phyloP scores from a whole-genome alignment of 2,888 invertebrate genomes.

The Nemoura dubitans region DNA sequence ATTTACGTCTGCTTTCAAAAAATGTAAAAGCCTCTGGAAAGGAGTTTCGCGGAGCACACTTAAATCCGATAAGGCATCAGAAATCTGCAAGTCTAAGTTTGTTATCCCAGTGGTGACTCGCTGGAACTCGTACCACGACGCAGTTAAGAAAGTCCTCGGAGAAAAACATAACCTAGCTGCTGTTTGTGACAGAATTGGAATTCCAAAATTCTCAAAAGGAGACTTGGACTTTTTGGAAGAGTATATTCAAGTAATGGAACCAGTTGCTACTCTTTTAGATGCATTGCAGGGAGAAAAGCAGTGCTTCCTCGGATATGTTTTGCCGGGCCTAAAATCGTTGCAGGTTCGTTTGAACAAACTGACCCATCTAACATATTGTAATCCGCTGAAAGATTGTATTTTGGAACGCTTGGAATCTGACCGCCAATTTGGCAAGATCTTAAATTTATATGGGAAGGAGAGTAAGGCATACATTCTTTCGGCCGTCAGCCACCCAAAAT shows the following conservation, averaged over 20 bases:
- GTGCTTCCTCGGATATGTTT: slow-evolving; percentile 44
- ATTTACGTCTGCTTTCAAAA: no score
- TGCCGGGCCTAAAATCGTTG: slow-evolving; percentile 42
- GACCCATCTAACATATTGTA: slow-evolving; percentile 42
- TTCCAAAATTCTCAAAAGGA: slow-evolving; percentile 42
- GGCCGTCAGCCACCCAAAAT: slow-evolving; percentile 45
- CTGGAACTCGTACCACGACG: slow-evolving; percentile 46
- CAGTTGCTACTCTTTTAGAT: slow-evolving; percentile 44
- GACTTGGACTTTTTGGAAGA: slow-evolving; percentile 46
- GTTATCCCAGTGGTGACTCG: slow-evolving; percentile 44
- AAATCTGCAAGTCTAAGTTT: slow-evolving; percentile 40
- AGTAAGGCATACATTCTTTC: slow-evolving; percentile 46
- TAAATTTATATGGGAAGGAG: slow-evolving; percentile 35
- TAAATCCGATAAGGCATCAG: slow-evolving; percentile 41
- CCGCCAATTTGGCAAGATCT: slow-evolving; percentile 22
- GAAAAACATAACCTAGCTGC: slow-evolving; percentile 44
- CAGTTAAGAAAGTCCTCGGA: not conserved
- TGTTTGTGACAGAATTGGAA: slow-evolving; percentile 46
- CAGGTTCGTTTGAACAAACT: slow-evolving; percentile 37
- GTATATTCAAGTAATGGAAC: slow-evolving; percentile 43
- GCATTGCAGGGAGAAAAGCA: slow-evolving; percentile 47
- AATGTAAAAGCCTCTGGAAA: no score
- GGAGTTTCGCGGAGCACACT: slow-evolving; percentile 29
- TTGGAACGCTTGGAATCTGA: not conserved
- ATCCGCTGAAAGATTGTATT: slow-evolving; percentile 38